Evolutionary conservation across 1,140 invertebrate species (phyloP).

Genomic region (Lepidurus couesii): DNA sequence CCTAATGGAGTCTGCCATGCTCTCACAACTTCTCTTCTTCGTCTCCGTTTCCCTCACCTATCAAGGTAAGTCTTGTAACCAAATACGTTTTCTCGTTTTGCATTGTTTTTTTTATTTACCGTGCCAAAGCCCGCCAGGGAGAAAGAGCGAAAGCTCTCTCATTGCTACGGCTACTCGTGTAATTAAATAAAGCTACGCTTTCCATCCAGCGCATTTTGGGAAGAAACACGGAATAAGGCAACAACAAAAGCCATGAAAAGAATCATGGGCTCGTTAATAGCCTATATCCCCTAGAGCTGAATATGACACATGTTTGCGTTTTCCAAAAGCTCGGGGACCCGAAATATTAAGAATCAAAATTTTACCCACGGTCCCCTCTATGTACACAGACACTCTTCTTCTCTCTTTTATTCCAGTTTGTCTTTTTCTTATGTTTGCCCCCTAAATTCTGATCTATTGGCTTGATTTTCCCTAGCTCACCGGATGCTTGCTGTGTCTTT

Average conservation of each 20-base stretch:
- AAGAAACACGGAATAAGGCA: background rate
- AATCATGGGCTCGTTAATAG: conserved; percentile 10
- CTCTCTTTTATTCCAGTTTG: background rate
- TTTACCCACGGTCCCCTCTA: too few relatives aligned
- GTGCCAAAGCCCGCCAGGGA: too few relatives aligned
- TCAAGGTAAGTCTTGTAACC: background rate
- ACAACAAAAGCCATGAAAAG: background rate
- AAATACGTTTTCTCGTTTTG: background rate
- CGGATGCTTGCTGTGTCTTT: conserved; percentile 9
- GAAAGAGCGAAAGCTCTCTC: too few relatives aligned
- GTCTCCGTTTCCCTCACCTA: background rate
- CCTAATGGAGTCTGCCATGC: background rate
- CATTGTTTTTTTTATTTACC: too few relatives aligned
- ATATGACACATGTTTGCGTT: background rate
- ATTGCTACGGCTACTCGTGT: too few relatives aligned
- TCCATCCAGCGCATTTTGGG: too few relatives aligned
- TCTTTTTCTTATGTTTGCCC: background rate
- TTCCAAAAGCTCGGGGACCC: background rate
- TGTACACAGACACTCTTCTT: background rate
- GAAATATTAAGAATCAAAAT: too few relatives aligned
- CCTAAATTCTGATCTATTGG: conserved; percentile 19
- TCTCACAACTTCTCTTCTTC: background rate
- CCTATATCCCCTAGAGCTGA: background rate
- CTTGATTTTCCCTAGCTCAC: conserved; percentile 9
- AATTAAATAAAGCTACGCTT: too few relatives aligned